Evolutionary conservation across 1,140 invertebrate species (phyloP), one percentile per base, ranked within the genome.

Genomic region (Sitobion miscanthi): DNA sequence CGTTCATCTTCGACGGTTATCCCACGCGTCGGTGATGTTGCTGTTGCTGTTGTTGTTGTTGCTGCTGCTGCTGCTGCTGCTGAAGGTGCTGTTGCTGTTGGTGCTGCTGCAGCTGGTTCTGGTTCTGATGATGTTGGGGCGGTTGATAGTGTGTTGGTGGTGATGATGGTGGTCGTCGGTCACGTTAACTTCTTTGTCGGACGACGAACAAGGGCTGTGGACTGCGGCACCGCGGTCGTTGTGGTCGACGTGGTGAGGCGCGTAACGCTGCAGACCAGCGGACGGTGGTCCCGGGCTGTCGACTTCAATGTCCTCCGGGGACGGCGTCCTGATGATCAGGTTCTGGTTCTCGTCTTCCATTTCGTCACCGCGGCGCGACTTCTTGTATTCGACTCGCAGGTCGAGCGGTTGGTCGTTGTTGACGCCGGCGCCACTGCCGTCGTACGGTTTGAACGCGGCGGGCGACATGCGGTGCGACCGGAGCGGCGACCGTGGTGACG

Each of bases 371-470:
- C 94, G 94, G 42, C 95, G 95, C 23, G 57, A 88, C 94, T 98
- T 97, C 94, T 98, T 98, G 95, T 97, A 97, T 85, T 97, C 97
- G 85, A 98, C 96, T 94, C 97, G 96, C 21, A 98, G 96, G 95
- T 98, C 98, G 86, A 98, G 95, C 6, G 98, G 98, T 94, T 98
- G 97, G 94, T 97, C 97, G 57, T 96, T 96, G 57, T 96, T 95
- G 77, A 94, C 93, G 0, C 95, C 95, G 9, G 94, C 94, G 93
- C n/a, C 94, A 94, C 47, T 95, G 95, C 93, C 95, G 95, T 69
- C 96, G 94, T 91, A 95, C 94, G 95, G 96, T 94, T 94, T 94
- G 30, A 94, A 94, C 38, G 94, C 94, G 8, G 95, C 95, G 35
- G 95, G 95, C 35, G 95, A 95, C 95, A 96, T 95, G 94, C 95